Evolutionary conservation across 2,888 invertebrate genomes (phyloP).

Genomic region (Brachylomia viminalis): DNA sequence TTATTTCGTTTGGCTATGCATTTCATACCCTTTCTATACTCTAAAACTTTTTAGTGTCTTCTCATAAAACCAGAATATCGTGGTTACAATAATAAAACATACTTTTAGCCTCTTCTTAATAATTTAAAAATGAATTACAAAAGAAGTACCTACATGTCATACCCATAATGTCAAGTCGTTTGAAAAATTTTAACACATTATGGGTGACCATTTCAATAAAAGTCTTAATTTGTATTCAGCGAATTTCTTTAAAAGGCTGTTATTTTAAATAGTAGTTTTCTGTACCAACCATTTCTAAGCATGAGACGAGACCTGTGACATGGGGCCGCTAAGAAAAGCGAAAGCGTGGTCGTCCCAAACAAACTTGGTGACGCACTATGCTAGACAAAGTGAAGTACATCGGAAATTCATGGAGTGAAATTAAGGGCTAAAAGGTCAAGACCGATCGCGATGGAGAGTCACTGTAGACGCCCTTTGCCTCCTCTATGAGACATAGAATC

Average conservation of each 20-base stretch:
- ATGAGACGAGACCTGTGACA: neutral
- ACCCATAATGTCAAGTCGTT: neutral
- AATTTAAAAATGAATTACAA: neutral
- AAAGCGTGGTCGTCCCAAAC: neutral
- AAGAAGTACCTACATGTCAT: no score
- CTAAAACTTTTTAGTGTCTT: neutral
- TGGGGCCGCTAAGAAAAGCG: neutral
- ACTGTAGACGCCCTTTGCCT: neutral
- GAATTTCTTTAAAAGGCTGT: neutral
- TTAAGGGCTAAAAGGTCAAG: neutral
- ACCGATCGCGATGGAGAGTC: neutral
- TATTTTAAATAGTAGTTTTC: no score
- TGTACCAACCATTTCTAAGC: no score
- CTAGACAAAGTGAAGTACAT: neutral
- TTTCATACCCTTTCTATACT: conserved; percentile 7
- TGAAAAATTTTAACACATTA: neutral
- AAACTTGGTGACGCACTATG: conserved; percentile 1
- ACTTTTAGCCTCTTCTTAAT: neutral
- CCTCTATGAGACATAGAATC: neutral
- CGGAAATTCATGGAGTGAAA: neutral
- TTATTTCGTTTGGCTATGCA: conserved; percentile 34
- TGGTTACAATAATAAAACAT: neutral
- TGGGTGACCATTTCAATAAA: neutral
- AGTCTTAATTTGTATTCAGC: neutral
- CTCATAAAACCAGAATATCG: neutral